Conservation (phyloP, 2,113 vertebrate genomes). For the Lophura nycthemera region DNA sequence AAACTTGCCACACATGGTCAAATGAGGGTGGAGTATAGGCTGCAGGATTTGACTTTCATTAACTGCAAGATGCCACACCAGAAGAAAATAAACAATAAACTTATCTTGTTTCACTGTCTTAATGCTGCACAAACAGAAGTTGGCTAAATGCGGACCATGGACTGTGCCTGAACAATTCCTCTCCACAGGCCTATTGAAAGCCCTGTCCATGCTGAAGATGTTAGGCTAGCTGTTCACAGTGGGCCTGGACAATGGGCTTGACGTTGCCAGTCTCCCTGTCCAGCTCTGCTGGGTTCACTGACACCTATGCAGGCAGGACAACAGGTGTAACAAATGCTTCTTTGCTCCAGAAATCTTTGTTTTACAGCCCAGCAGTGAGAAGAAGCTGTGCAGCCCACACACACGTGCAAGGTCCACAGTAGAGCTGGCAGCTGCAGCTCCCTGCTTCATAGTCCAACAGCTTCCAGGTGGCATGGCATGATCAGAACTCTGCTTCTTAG, state of each 20-base stretch:
- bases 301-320: not conserved
- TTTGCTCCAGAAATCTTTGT: not conserved
- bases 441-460: not conserved
- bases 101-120: slow-evolving; percentile 21
- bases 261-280: not conserved
- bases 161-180: not conserved
- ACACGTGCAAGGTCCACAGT: not conserved
- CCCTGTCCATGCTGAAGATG: not conserved
- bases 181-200: not conserved
- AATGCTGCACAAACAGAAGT: slow-evolving; percentile 25
- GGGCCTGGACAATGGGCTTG: accelerated
- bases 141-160: slow-evolving; percentile 27
- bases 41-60: not conserved
- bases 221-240: not conserved
- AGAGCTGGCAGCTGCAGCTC: not conserved
- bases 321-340: not conserved
- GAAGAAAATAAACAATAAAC: slow-evolving; percentile 28
- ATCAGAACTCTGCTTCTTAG: not conserved
- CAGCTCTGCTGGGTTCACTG: not conserved
- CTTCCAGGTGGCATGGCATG: not conserved
- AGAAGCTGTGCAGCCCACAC: not conserved
- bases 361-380: accelerated
- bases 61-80: not conserved
- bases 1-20: not conserved
- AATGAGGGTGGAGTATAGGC: not conserved